Conservation (phyloP, 2,113 vertebrate species). For the Camelus bactrianus region DNA sequence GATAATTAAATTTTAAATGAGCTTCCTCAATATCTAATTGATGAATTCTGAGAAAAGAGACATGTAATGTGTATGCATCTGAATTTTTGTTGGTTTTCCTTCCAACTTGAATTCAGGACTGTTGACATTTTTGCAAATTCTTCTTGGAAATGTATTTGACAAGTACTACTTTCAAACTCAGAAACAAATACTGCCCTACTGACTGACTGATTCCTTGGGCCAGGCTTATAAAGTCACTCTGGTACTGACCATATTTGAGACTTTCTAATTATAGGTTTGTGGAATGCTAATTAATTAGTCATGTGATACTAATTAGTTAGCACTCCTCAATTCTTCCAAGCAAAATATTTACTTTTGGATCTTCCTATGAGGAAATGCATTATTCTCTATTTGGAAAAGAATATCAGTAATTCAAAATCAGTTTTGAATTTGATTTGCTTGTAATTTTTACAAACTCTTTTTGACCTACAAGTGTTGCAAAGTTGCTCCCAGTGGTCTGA, state of each 20-base stretch:
- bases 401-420: not conserved
- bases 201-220: conserved; percentile 29
- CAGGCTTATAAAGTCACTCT: conserved; percentile 42
- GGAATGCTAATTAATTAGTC: conserved; percentile 52
- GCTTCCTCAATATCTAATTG: conserved; percentile 44
- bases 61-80: not conserved
- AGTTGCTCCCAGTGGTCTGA: not conserved
- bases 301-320: conserved; percentile 41
- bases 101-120: not conserved
- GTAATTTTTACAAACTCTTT: not conserved
- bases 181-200: not conserved
- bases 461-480: not conserved
- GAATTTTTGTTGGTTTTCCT: not conserved
- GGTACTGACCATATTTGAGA: not conserved
- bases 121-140: conserved; percentile 37
- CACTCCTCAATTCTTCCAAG: conserved; percentile 32
- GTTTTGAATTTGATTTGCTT: conserved; percentile 32
- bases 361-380: not conserved
- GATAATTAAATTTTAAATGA: conserved; percentile 51
- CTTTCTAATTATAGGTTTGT: conserved; percentile 53
- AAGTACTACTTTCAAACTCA: conserved; percentile 42
- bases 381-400: not conserved
- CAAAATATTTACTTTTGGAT: conserved; percentile 45
- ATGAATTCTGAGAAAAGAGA: conserved; percentile 10
- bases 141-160: conserved; percentile 50